Percentiles rank a stretch among this genome's conserved stretches.
phyloP scores from a whole-genome alignment of 2,888 invertebrate genomes.

The Noctua janthe region DNA sequence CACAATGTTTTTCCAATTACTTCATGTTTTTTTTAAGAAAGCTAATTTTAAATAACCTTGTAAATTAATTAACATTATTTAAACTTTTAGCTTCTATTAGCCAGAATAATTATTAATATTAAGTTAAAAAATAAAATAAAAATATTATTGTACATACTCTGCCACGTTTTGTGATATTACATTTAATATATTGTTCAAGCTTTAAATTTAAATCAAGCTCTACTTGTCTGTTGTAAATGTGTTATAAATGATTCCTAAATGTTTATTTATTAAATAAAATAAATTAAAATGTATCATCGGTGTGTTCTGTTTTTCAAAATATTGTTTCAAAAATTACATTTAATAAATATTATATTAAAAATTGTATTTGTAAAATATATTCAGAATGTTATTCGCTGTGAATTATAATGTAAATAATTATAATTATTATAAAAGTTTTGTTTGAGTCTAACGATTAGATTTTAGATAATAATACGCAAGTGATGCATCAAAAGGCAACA shows the following conservation, averaged over 20 bases:
- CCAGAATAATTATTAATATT: slow-evolving; percentile 29
- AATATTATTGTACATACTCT: slow-evolving; percentile 65
- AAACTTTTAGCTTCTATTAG: slow-evolving; percentile 57
- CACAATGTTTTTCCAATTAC: not conserved
- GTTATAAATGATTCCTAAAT: slow-evolving; percentile 20
- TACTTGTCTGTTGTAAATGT: slow-evolving; percentile 58
- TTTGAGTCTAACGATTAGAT: slow-evolving; percentile 59
- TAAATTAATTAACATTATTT: slow-evolving; percentile 16
- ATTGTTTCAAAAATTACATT: slow-evolving; percentile 14
- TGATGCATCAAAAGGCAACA: slow-evolving; percentile 64
- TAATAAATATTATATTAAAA: slow-evolving; percentile 36
- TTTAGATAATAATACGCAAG: slow-evolving; percentile 64
- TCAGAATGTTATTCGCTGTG: slow-evolving; percentile 65
- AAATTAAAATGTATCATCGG: not conserved
- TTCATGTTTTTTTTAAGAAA: not conserved
- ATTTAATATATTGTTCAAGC: slow-evolving; percentile 66
- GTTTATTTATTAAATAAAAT: slow-evolving; percentile 2
- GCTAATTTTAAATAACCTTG: slow-evolving; percentile 34
- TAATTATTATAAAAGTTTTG: slow-evolving; percentile 54
- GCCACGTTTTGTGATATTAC: slow-evolving; percentile 69
- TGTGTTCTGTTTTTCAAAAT: slow-evolving; percentile 10
- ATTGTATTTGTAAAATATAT: slow-evolving; percentile 65
- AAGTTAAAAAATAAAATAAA: slow-evolving; percentile 44
- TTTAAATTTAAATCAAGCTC: slow-evolving; percentile 64
- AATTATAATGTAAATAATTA: slow-evolving; percentile 71